phyloP scores from a whole-genome alignment of 2,113 vertebrate genomes.

The Bubo bubo region DNA sequence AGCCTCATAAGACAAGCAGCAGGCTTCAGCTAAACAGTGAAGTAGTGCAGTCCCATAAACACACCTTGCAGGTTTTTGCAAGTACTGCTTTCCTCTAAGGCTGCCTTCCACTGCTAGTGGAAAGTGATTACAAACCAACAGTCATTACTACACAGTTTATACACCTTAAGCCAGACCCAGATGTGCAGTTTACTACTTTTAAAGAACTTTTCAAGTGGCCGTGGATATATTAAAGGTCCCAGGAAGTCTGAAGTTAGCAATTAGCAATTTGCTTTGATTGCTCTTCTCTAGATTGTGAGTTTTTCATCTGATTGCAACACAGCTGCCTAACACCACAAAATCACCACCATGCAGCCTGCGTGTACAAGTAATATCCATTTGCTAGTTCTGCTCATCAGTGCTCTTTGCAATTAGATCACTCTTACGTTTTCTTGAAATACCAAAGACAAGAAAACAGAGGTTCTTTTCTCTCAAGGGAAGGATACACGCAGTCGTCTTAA shows the following conservation, averaged over 20 bases:
- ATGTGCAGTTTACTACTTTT: neutral
- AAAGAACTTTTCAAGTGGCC: neutral
- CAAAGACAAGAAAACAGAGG: neutral
- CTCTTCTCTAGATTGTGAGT: neutral
- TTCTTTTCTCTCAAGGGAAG: neutral
- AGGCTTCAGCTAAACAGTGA: neutral
- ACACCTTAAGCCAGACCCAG: neutral
- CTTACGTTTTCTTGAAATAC: neutral
- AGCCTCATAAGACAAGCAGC: neutral
- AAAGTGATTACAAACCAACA: neutral
- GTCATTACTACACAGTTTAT: neutral
- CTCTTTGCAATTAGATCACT: neutral
- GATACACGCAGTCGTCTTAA: neutral
- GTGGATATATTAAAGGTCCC: neutral
- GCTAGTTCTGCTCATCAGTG: neutral
- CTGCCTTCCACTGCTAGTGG: neutral
- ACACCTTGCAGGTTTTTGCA: neutral
- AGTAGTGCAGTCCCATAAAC: neutral
- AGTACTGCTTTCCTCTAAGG: neutral
- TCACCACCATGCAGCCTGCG: neutral
- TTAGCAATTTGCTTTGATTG: neutral
- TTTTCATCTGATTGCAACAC: neutral
- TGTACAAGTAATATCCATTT: fast-evolving
- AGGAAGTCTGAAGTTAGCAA: neutral
- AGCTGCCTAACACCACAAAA: neutral